Evolutionary conservation across 1,140 invertebrate genomes (phyloP).

Genomic region (Penaeus vannamei): DNA sequence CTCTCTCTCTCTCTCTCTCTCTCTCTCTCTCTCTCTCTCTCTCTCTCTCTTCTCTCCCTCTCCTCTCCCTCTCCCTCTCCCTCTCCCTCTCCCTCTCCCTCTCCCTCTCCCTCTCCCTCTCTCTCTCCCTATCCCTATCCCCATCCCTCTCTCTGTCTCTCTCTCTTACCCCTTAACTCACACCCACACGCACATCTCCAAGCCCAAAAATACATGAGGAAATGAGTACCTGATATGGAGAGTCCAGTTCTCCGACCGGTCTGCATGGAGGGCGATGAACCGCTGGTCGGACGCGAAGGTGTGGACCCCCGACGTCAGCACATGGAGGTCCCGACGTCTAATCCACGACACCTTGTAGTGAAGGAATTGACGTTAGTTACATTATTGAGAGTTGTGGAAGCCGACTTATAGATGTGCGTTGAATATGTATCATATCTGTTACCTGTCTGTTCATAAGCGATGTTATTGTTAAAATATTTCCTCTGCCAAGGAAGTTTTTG

Average conservation of each 20-base stretch:
- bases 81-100: slow-evolving; percentile 34
- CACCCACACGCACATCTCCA: too few relatives aligned
- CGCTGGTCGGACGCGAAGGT: slow-evolving; percentile 83
- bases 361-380: slow-evolving; percentile 3
- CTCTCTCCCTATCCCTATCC: too few relatives aligned
- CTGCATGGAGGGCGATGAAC: slow-evolving; percentile 74
- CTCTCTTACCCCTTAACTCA: too few relatives aligned
- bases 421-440: neutral
- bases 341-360: slow-evolving; percentile 84
- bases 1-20: too few relatives aligned
- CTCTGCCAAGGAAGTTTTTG: too few relatives aligned
- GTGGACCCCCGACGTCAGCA: slow-evolving; percentile 79
- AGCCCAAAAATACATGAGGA: too few relatives aligned
- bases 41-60: neutral
- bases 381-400: neutral
- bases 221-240: slow-evolving; percentile 75
- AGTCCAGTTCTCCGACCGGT: slow-evolving; percentile 77
- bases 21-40: too few relatives aligned
- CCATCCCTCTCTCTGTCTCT: too few relatives aligned
- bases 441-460: too few relatives aligned
- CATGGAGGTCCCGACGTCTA: slow-evolving; percentile 80
- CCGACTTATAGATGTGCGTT: neutral
- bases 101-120: neutral
- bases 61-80: slow-evolving; percentile 5
- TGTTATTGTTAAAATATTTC: too few relatives aligned